Evolutionary conservation across 1,140 invertebrate species (phyloP), one percentile per base, ranked within the genome.

Genomic region (Telenomus remus): DNA sequence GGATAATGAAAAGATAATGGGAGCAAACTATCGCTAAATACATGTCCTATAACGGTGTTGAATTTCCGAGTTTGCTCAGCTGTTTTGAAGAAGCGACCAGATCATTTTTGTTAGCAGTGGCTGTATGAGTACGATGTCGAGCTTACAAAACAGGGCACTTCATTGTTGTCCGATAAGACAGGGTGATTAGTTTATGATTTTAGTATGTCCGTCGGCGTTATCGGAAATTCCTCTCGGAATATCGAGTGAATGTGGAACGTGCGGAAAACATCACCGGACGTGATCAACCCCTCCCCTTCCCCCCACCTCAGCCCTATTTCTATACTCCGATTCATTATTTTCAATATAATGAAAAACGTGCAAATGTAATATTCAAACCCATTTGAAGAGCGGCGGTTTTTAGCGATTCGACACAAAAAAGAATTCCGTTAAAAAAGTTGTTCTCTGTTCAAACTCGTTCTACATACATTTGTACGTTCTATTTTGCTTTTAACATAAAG

Each of bases 121-220:
- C 19, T 27, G 19, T 27, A 56, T 65, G 44, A 57, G 54, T 57
- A 57, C 46, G 34, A 8, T 27, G 42, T 42, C 16, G 47, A 49
- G 64, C 57, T 66, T 57, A 66, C 47, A 57, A 57, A 57, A 57
- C 54, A 66, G 11, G 50, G 35, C 57, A 66, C 51, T 37, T 14
- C 54, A 44, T 51, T 51, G 64, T 66, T 57, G 37, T 44, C 53
- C 39, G 44, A 56, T 46, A 57, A 54, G 48, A 57, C 64, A 66
- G 50, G 37, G 46, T 66, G 56, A 66, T 66, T 66, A 54, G 54
- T 35, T 56, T 66, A 66, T 57, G 54, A 66, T 66, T 66, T 57
- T 51, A 42, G 35, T 43, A 50, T 43, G 27, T 34, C 37, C 51
- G 10, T 27, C 46, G 10, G 15, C 27, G 34, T 15, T 37, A 66